A percentile compares a stretch with the other conserved stretches of the same genome.
Conservation (phyloP, 1,140 invertebrate species). For the Drosophila subpulchrella region DNA sequence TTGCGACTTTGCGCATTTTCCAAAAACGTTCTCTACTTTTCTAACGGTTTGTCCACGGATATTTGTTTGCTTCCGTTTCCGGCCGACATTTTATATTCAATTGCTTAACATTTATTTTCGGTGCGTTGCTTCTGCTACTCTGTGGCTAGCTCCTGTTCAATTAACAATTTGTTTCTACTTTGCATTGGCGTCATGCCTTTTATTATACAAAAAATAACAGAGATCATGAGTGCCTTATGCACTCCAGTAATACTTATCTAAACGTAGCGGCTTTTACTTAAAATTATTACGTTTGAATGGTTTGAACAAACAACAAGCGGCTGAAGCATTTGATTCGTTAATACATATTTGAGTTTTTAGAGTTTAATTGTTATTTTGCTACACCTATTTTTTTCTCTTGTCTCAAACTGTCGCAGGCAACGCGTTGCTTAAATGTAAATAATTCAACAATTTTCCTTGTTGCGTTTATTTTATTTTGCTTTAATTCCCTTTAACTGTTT, state of each 20-base stretch:
- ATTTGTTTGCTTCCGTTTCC: conserved; percentile 50
- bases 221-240: conserved; percentile 42
- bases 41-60: conserved; percentile 64
- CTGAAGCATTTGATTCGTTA: conserved; percentile 61
- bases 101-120: conserved; percentile 66
- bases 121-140: conserved; percentile 49
- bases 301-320: conserved; percentile 73
- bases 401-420: conserved; percentile 64
- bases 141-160: conserved; percentile 53
- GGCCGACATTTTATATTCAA: conserved; percentile 28
- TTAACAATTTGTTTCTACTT: conserved; percentile 42
- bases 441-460: conserved; percentile 59
- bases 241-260: conserved; percentile 53
- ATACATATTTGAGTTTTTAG: conserved; percentile 46
- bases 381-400: conserved; percentile 47
- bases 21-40: conserved; percentile 75
- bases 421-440: conserved; percentile 70
- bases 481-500: conserved; percentile 43
- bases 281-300: conserved; percentile 46
- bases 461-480: conserved; percentile 21
- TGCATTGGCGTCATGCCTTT: conserved; percentile 32
- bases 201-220: conserved; percentile 57
- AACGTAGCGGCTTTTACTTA: conserved; percentile 40
- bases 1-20: conserved; percentile 50
- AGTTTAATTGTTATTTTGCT: conserved; percentile 56